Base-by-base conservation (phyloP, 1,140 invertebrate species). In the Drosophila bocqueti region DNA sequence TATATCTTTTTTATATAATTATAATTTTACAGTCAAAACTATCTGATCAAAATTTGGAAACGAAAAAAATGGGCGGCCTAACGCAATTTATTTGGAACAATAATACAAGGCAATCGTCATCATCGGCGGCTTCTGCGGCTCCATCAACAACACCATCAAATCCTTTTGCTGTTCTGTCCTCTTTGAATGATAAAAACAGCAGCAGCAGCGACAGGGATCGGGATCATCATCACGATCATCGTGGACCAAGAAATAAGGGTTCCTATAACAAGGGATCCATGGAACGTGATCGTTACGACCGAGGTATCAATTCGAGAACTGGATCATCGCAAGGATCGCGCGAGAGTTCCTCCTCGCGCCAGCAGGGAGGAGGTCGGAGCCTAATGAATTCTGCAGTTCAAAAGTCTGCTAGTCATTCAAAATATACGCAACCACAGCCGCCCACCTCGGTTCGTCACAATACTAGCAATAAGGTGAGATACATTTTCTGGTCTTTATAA, bases 291-390 rank as follows among this genome's bases (percentile, higher is more conserved):
- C 89, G 89, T 50, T 93, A 92, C 69, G 67, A 92, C 42, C 59
- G 84, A 65, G 85, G 83, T 87, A 68, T 93, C 42, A 93, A 92
- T 78, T 94, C 95, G 7, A 93, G 95, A 59, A 95, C 94, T 38
- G 94, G 95, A 55, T 95, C 94, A 50, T 94, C 95, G 61, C 94
- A 95, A 72, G 81, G 93, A 29, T 93, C 93, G 5, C 85, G 93
- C 24, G 93, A 93, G 62, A 92, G 81, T 54, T 93, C 92, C 0
- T 89, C 91, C 15, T 93, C 92, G 4, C 81, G 92, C 4, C 89
- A 91, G 50, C 68, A 82, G 49, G 59, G 43, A 29, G 65, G 78
- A 38, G 54, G 43, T 45, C 84, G 91, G 8, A 76, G 74, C 31
- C 54, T 87, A 45, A 81, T 80, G 46, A 79, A 72, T 76, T 52